Conservation (phyloP, 2,113 vertebrate species). For the Zeus faber region DNA sequence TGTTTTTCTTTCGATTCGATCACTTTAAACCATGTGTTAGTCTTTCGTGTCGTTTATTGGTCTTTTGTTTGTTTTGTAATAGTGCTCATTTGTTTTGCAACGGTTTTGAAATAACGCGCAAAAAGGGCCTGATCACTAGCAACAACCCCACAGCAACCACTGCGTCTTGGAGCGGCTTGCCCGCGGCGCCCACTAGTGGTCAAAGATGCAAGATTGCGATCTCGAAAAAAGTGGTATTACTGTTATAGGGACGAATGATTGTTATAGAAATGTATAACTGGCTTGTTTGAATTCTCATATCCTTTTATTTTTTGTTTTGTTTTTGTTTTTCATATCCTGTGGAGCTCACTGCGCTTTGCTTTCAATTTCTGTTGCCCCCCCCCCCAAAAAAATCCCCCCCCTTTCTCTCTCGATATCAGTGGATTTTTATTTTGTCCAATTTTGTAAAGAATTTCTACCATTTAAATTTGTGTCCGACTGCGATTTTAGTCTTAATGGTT, state of each 20-base stretch:
- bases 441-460: conserved; percentile 39
- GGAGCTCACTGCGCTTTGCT: conserved; percentile 54
- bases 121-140: conserved; percentile 69
- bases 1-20: conserved; percentile 48
- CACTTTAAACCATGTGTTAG: conserved; percentile 48
- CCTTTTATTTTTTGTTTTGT: conserved; percentile 26
- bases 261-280: conserved; percentile 16
- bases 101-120: conserved; percentile 44
- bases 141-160: conserved; percentile 17
- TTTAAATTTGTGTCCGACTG: conserved; percentile 40
- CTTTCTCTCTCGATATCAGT: conserved; percentile 20
- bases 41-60: conserved; percentile 39
- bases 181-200: too few relatives aligned
- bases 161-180: conserved; percentile 1
- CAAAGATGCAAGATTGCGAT: too few relatives aligned
- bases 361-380: conserved; percentile 7
- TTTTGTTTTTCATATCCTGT: conserved; percentile 45
- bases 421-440: conserved; percentile 17
- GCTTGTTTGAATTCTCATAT: too few relatives aligned
- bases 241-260: conserved; percentile 25
- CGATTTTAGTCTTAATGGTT: conserved; percentile 46
- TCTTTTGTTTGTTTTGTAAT: conserved; percentile 20
- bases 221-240: background rate
- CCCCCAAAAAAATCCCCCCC: background rate
- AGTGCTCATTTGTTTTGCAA: conserved; percentile 48